Evolutionary conservation across 2,888 invertebrate species (phyloP).

Genomic region (Habroteleia sp.): DNA sequence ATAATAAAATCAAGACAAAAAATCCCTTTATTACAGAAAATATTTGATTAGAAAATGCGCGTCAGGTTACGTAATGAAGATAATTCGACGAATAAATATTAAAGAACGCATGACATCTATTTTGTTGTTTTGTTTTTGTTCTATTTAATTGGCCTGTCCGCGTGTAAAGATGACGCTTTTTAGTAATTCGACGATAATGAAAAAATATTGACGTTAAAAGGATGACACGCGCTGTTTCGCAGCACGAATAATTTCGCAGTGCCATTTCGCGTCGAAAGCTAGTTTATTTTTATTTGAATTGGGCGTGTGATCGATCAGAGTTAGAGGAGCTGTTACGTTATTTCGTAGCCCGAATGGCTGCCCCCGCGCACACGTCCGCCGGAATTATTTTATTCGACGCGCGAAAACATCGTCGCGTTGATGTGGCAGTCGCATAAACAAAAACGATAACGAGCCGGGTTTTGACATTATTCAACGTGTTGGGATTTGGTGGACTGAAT

Average conservation of each 20-base stretch:
- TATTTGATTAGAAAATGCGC: too few species aligned
- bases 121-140: neutral
- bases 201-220: constrained; percentile 62
- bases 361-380: constrained; percentile 12
- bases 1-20: too few species aligned
- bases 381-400: constrained; percentile 58
- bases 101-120: neutral
- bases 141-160: constrained; percentile 11
- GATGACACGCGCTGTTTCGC: constrained; percentile 48
- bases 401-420: constrained; percentile 48
- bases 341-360: constrained; percentile 27
- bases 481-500: constrained; percentile 55
- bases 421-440: constrained; percentile 61
- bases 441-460: constrained; percentile 62
- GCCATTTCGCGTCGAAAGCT: constrained; percentile 57
- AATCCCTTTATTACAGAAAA: too few species aligned
- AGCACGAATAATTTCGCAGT: constrained; percentile 53
- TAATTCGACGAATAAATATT: too few species aligned
- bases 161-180: constrained; percentile 29
- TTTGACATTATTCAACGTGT: constrained; percentile 60
- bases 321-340: constrained; percentile 55
- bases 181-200: constrained; percentile 53
- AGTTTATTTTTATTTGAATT: constrained; percentile 63
- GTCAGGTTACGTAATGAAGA: too few species aligned
- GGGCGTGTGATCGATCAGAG: constrained; percentile 61